Conservation (phyloP, 2,113 vertebrate genomes). For the Probosciger aterrimus region DNA sequence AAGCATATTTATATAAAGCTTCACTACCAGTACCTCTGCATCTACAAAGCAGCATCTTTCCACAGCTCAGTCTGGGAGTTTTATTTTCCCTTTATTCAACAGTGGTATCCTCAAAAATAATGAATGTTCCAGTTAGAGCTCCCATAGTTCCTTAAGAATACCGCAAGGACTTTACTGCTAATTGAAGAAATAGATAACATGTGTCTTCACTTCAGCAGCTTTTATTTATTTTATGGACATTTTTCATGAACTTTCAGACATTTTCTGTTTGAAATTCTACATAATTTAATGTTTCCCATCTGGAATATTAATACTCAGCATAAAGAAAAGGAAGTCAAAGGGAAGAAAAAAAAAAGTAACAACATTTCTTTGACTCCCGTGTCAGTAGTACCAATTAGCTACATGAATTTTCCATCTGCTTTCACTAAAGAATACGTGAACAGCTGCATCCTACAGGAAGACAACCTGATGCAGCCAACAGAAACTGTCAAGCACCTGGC, state of each 20-base stretch:
- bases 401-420: constrained; percentile 57
- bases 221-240: constrained; percentile 60
- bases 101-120: constrained; percentile 1
- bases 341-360: not conserved
- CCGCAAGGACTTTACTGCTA: constrained; percentile 35
- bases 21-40: not conserved
- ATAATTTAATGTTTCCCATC: constrained; percentile 59
- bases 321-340: constrained; percentile 31
- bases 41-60: constrained; percentile 7
- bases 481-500: constrained; percentile 50
- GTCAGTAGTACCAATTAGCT: constrained; percentile 66
- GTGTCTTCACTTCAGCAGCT: constrained; percentile 40
- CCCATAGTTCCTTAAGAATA: constrained; percentile 46
- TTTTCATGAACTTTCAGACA: constrained; percentile 60
- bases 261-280: constrained; percentile 64
- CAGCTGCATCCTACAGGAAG: constrained; percentile 64
- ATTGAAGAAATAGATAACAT: constrained; percentile 67
- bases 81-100: constrained; percentile 1
- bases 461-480: constrained; percentile 19
- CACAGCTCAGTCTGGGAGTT: not conserved
- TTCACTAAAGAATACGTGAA: constrained; percentile 22
- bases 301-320: constrained; percentile 50
- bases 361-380: constrained; percentile 42
- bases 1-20: constrained; percentile 47
- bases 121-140: constrained; percentile 32